Conservation (phyloP, 2,888 invertebrate species). For the Drosophila histrio region DNA sequence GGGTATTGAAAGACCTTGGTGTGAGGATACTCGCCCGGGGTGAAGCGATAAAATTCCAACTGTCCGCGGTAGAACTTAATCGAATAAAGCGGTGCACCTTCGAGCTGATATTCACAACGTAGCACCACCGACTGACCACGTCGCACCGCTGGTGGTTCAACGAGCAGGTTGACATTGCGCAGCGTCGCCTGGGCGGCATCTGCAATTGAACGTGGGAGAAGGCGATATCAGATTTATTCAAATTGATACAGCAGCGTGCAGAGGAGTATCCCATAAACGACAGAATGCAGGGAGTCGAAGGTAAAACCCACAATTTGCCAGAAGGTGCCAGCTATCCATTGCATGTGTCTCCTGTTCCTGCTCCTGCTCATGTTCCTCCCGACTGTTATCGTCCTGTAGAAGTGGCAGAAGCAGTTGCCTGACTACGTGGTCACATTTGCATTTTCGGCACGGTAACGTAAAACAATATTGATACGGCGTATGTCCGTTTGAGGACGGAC, state of each 20-base stretch:
- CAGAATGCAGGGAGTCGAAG: conserved; percentile 15
- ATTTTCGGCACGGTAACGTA: conserved; percentile 49
- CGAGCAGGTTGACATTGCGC: conserved; percentile 85
- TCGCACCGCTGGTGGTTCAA: conserved; percentile 87
- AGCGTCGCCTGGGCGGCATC: conserved; percentile 85
- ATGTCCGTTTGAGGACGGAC: conserved; percentile 31
- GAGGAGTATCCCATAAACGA: conserved; percentile 35
- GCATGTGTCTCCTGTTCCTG: conserved; percentile 1
- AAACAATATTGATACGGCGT: conserved; percentile 72
- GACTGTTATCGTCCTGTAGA: conserved; percentile 3
- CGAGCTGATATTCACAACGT: conserved; percentile 87
- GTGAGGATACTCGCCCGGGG: conserved; percentile 87
- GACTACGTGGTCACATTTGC: conserved; percentile 59
- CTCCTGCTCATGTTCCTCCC: background rate
- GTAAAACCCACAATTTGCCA: conserved; percentile 40
- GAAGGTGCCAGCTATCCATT: conserved; percentile 26
- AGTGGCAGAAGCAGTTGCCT: conserved; percentile 14
- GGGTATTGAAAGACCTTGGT: conserved; percentile 88
- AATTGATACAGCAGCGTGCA: conserved; percentile 50
- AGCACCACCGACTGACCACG: conserved; percentile 87
- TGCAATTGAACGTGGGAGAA: conserved; percentile 64
- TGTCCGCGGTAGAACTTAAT: conserved; percentile 89
- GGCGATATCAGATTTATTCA: conserved; percentile 59
- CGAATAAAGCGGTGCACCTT: conserved; percentile 88
- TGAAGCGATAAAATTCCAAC: conserved; percentile 89